Evolutionary conservation across 2,113 vertebrate genomes (phyloP), one percentile per base, ranked within the genome.

Genomic region (Carassius gibelio): DNA sequence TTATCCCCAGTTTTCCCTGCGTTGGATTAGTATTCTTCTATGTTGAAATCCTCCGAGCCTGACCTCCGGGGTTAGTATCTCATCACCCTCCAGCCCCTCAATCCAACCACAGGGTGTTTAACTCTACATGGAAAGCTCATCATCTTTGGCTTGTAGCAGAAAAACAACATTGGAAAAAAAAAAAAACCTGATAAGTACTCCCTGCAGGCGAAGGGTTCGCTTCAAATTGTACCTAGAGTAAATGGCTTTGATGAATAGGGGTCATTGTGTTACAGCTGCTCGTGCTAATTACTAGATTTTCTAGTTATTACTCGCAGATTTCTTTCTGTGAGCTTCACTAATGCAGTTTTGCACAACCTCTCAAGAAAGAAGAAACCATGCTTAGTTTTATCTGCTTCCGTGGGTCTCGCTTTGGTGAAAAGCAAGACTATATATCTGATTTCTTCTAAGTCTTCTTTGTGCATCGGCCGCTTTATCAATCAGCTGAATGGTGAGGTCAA

Each of bases 201-300:
- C 87, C 86, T 62, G 13, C 15, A 68, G 78, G 80, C 55, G 38
- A 82, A 84, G 74, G 85, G 77, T 85, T 87, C 36, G 72, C 84
- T 89, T 86, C 86, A 84, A 75, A 87, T 86, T 62, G 87, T 85
- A 90, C 88, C 90, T 87, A 69, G 84, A 88, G 90, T 88, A 89
- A 89, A 87, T 77, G 75, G 86, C 87, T 89, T 88, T 90, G 88
- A 90, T 89, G 88, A 88, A 90, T 89, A 89, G 87, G 88, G 90
- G 88, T 90, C 90, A 89, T 90, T 89, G 90, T 90, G 88, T 88
- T 90, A 89, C 90, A 90, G 88, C 88, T 90, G 90, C 88, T 88
- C 84, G 75, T 90, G 82, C 90, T 89, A 90, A 90, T 90, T 90
- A 90, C 90, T 89, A 83, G 88, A 88, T 90, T 89, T 89, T 89